These are phyloP conservation scores for Cyclargus thomasi DNA, from an alignment of 1,140 invertebrate species.

Conservation along the genomic window DNA sequence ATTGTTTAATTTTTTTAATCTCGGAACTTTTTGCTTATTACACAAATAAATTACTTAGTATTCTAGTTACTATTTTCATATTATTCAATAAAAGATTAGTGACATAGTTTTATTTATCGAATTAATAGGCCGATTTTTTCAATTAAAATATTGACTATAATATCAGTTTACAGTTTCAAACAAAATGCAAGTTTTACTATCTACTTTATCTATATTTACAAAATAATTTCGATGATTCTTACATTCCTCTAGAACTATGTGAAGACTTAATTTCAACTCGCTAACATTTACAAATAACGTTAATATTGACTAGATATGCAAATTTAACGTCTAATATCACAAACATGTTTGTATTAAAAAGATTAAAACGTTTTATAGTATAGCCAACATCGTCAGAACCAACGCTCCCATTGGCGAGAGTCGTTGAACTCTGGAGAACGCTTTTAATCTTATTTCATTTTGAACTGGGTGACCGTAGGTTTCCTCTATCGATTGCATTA, in stretches of 20 bases:
- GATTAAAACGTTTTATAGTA: conserved; percentile 41
- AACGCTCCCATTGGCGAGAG: conserved; percentile 39
- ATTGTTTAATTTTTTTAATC: background rate
- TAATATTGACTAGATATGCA: conserved; percentile 36
- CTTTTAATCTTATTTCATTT: conserved; percentile 65
- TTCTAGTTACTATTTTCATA: background rate
- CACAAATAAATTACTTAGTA: background rate
- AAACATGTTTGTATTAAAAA: conserved; percentile 48
- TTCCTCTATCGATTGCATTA: conserved; percentile 60
- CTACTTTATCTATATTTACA: conserved; percentile 4
- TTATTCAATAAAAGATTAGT: background rate
- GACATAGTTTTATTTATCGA: background rate
- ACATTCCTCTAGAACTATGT: conserved; percentile 6
- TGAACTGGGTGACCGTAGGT: conserved; percentile 62
- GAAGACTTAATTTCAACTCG: background rate
- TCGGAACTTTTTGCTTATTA: background rate
- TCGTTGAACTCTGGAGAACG: conserved; percentile 44
- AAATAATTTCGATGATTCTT: conserved; percentile 5
- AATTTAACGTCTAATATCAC: conserved; percentile 65
- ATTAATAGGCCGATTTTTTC: background rate
- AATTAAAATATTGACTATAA: background rate
- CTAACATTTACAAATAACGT: conserved; percentile 22
- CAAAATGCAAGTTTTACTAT: background rate
- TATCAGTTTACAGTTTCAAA: background rate
- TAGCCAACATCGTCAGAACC: conserved; percentile 35